Percentiles rank a stretch among this genome's conserved stretches.
phyloP scores from a whole-genome alignment of 2,113 vertebrate genomes.

The Rhinolophus ferrumequinum region DNA sequence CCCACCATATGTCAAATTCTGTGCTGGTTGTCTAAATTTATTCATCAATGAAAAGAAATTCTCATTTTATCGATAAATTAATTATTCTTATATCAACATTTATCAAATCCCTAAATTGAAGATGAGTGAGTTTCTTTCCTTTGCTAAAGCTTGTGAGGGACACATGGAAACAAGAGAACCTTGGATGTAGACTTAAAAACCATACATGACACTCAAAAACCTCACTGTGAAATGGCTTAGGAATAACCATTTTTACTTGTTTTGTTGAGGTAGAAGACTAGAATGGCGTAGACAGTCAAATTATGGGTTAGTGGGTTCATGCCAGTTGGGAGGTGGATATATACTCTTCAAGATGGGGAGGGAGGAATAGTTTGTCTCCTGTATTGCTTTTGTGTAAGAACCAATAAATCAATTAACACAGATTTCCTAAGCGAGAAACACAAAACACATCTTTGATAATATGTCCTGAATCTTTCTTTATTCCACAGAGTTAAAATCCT shows the following conservation, averaged over 20 bases:
- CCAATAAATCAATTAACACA: background rate
- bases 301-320: background rate
- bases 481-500: conserved; percentile 1
- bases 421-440: background rate
- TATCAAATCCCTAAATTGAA: background rate
- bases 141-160: background rate
- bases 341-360: background rate
- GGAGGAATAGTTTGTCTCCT: background rate
- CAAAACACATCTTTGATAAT: background rate
- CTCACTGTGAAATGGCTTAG: background rate
- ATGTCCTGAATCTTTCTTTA: background rate
- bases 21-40: background rate
- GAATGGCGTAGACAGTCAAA: background rate
- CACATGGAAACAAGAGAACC: background rate
- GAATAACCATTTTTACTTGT: background rate
- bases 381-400: background rate
- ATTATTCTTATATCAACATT: background rate
- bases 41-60: background rate
- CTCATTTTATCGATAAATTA: background rate
- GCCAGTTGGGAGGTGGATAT: background rate
- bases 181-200: background rate
- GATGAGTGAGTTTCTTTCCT: background rate
- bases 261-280: background rate
- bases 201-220: background rate
- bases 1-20: background rate